These are phyloP conservation scores for Stomatorhinus ivindoensis DNA, from an alignment of 2,113 vertebrate genomes.

Conservation along the genomic window DNA sequence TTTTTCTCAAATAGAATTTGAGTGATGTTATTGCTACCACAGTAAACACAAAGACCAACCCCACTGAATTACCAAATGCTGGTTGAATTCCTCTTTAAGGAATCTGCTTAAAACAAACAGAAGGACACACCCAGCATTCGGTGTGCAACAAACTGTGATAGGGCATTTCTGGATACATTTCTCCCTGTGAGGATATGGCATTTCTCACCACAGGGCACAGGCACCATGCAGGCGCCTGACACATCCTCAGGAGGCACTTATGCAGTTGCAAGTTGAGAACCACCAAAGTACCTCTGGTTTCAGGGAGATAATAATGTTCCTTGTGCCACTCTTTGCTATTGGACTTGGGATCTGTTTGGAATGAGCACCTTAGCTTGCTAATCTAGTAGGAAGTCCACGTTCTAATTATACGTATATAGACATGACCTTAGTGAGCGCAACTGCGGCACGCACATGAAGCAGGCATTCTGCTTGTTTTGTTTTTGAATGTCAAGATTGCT, in stretches of 20 bases:
- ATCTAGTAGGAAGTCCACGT: background rate
- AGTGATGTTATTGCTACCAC: background rate
- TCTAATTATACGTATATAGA: slow-evolving; percentile 4
- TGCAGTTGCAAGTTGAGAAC: background rate
- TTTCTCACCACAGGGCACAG: background rate
- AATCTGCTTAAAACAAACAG: background rate
- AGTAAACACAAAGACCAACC: background rate
- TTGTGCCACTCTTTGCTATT: background rate
- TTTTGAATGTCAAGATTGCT: background rate
- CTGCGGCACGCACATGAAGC: background rate
- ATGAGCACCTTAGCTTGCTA: background rate
- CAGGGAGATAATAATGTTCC: background rate
- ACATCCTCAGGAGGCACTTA: background rate
- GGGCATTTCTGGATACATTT: background rate
- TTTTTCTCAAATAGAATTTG: background rate
- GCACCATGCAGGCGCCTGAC: background rate
- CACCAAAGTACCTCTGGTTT: background rate
- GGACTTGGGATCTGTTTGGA: background rate
- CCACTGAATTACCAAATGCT: background rate
- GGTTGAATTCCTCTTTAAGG: background rate
- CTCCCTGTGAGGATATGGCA: background rate
- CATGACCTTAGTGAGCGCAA: background rate
- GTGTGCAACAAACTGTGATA: background rate
- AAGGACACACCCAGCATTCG: background rate
- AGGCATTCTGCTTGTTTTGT: background rate